Evolutionary conservation across 2,888 invertebrate species (phyloP), one percentile per base, ranked within the genome.

Genomic region (Apocheima hispidaria): DNA sequence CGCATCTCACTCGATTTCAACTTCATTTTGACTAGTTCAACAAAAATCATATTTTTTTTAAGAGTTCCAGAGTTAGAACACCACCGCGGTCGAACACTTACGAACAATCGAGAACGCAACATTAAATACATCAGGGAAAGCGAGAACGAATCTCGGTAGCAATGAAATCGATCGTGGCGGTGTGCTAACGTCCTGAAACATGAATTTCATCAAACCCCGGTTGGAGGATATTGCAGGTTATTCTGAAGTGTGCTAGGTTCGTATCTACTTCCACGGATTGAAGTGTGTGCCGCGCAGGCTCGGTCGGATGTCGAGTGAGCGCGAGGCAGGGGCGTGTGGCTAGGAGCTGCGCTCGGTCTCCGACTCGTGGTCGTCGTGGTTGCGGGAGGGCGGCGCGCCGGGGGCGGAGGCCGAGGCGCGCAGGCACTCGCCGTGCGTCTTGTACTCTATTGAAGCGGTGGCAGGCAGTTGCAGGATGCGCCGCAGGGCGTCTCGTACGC

Each of bases 391-490:
- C 51, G 40, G 57, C 51, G 65, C 48, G 61, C 62, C 18, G 60
- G 60, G 60, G 56, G 73, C 79, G 75, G 80, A 60, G 67, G 74
- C 80, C 75, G 80, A 60, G 67, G 86, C 84, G 60, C 88, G 79
- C 72, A 86, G 81, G 68, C 89, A 83, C 78, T 88, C 87, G 51
- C 83, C 84, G 79, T 89, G 88, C 69, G 88, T 90, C 80, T 97
- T 97, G 94, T 99, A 99, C 93, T 99, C 99, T 94, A 99, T 96
- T 79, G 97, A 95, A 79, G 97, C 97, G 89, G 96, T 96, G 55
- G 96, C 94, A 68, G 99, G 99, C 86, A 99, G 95, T 93, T 99
- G 98, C 82, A 99, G 94, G 82, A 99, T 96, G 86, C 99, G 95
- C 77, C 98, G 96, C 78, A 99, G 93, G 44, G 98, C 98, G 93